Conservation (phyloP, 2,888 invertebrate species). For the Oscheius myriophilus region DNA sequence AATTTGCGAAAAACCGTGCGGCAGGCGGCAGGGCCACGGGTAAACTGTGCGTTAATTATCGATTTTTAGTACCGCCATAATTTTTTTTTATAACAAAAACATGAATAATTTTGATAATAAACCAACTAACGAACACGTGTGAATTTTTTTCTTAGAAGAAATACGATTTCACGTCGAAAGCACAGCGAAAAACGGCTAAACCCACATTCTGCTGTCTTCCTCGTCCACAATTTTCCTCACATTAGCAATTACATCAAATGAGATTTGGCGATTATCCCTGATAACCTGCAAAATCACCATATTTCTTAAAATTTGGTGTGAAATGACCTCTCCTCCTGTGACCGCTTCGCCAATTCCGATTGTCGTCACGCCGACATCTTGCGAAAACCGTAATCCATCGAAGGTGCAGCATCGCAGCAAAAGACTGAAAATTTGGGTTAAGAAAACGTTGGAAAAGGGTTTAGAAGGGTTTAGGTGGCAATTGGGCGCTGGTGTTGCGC, state of each 20-base stretch:
- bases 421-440: constrained; percentile 43
- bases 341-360: constrained; percentile 67
- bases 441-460: background rate
- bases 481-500: no score
- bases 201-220: constrained; percentile 48
- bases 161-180: background rate
- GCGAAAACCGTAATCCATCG: constrained; percentile 68
- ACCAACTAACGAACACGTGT: no score
- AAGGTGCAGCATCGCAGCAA: constrained; percentile 68
- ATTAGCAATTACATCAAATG: constrained; percentile 69
- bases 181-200: constrained; percentile 11
- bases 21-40: no score
- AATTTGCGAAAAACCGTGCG: no score
- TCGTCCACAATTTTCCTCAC: constrained; percentile 64
- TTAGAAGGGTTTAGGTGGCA: no score
- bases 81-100: no score
- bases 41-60: no score
- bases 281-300: constrained; percentile 45
- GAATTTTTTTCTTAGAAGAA: no score
- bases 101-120: no score
- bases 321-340: constrained; percentile 65
- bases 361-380: constrained; percentile 68
- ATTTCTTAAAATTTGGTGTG: background rate
- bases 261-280: constrained; percentile 68
- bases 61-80: no score